phyloP scores from a whole-genome alignment of 1,140 invertebrate genomes.

The Drosophila busckii region DNA sequence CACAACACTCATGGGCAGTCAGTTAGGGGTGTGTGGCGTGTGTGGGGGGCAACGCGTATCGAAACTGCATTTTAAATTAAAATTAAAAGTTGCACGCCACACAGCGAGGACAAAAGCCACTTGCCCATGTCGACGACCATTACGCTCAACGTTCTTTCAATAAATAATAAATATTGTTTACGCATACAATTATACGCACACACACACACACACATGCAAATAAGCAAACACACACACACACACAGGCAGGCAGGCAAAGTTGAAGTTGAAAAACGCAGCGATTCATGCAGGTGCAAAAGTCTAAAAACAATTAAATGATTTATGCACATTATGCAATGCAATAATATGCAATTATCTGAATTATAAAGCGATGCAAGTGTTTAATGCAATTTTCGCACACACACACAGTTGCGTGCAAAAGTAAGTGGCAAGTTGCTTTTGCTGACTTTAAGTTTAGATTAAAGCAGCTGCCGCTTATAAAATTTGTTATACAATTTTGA shows the following conservation, averaged over 20 bases:
- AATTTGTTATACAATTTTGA: too few relatives aligned
- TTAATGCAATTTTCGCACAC: slow-evolving; percentile 40
- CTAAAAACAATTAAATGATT: slow-evolving; percentile 76
- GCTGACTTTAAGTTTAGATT: too few relatives aligned
- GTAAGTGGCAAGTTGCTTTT: too few relatives aligned
- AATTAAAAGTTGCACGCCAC: slow-evolving; percentile 68
- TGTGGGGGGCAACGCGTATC: slow-evolving; percentile 9
- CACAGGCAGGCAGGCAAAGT: too few relatives aligned
- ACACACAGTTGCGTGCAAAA: too few relatives aligned
- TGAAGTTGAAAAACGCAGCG: too few relatives aligned
- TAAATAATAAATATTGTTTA: slow-evolving; percentile 74
- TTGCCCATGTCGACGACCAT: slow-evolving; percentile 7
- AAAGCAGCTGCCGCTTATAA: too few relatives aligned
- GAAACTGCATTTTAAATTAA: slow-evolving; percentile 77
- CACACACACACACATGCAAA: background rate
- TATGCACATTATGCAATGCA: slow-evolving; percentile 40
- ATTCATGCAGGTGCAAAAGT: slow-evolving; percentile 73
- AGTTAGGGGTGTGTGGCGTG: background rate
- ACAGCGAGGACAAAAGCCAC: slow-evolving; percentile 41
- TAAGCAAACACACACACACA: background rate
- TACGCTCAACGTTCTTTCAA: slow-evolving; percentile 15
- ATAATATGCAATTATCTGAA: slow-evolving; percentile 24
- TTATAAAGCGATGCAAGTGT: slow-evolving; percentile 29
- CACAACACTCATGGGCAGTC: background rate
- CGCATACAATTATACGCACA: slow-evolving; percentile 65